Evolutionary conservation across 2,888 invertebrate species (phyloP).

Genomic region (Ditula angustiorana): DNA sequence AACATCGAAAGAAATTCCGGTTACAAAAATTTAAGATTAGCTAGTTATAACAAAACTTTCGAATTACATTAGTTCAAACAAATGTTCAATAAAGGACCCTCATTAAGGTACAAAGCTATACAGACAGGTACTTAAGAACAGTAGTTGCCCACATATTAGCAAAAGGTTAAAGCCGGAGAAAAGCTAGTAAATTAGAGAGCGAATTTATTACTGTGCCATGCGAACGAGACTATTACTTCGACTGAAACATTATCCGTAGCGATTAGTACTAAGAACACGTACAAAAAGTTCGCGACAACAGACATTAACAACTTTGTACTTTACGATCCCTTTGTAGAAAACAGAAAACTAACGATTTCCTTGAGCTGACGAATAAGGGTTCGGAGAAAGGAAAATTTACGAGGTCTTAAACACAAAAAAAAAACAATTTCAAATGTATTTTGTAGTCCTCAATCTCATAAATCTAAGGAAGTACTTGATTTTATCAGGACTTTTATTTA

Average conservation of each 20-base stretch:
- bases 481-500: background rate
- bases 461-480: background rate
- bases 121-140: background rate
- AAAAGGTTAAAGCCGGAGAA: constrained; percentile 31
- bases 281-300: constrained; percentile 55
- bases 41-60: too few relatives aligned
- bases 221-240: constrained; percentile 41
- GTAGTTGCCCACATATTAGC: background rate
- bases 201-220: constrained; percentile 28
- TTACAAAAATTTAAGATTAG: too few relatives aligned
- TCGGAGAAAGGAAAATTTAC: background rate
- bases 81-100: background rate
- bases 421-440: background rate
- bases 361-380: background rate
- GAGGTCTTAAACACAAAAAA: background rate
- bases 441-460: background rate
- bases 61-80: background rate
- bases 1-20: too few relatives aligned
- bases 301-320: constrained; percentile 47
- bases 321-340: constrained; percentile 27
- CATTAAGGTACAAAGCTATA: background rate
- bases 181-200: constrained; percentile 41
- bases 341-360: constrained; percentile 14
- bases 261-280: constrained; percentile 52
- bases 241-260: constrained; percentile 39